Base-by-base conservation (phyloP, 2,113 vertebrate species). In the Nannobrachium achirus region DNA sequence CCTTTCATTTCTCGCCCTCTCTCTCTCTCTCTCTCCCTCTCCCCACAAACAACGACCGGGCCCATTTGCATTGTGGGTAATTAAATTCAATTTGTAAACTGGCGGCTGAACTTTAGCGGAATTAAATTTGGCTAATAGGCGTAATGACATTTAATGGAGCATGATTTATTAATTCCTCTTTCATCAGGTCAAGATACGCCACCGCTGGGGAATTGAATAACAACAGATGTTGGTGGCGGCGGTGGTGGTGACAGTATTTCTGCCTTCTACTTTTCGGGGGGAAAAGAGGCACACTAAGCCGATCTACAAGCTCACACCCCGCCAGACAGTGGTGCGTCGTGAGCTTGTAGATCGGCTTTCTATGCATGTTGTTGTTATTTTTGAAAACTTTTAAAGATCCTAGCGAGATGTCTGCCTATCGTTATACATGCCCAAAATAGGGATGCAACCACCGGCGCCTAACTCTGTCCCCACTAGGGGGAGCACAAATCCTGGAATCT, bases 11-110 rank as follows among this genome's bases (percentile, higher is more conserved):
- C 53, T 42, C 59, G 20, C 9, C 57, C 42, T 41, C 19, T 2
- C 7, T 15, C 40, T 51, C 50, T 71, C 14, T 18, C 40, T 15
- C 8, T 44, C 42, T 15, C 42, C 10, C 42, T 56, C 63, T 33
- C 45, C 41, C 33, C 52, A 85, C 73, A 80, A 81, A 88, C 82
- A 88, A 75, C 69, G 72, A 75, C 68, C 48, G 48, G 62, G 58
- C 16, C 73, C 69, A 86, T 89, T 89, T 90, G 86, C 77, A 90
- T 88, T 86, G 75, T 79, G 86, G 81, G 88, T 83, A 91, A 88
- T 91, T 90, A 83, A 78, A 76, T 85, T 86, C 83, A 89, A 89
- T 91, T 90, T 88, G 83, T 86, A 88, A 86, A 88, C 78, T 59
- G 39, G 57, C 49, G 45, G 25, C 73, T 89, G 80, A 90, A 89